Base-by-base conservation (phyloP, 2,113 vertebrate genomes). In the Xyrauchen texanus region DNA sequence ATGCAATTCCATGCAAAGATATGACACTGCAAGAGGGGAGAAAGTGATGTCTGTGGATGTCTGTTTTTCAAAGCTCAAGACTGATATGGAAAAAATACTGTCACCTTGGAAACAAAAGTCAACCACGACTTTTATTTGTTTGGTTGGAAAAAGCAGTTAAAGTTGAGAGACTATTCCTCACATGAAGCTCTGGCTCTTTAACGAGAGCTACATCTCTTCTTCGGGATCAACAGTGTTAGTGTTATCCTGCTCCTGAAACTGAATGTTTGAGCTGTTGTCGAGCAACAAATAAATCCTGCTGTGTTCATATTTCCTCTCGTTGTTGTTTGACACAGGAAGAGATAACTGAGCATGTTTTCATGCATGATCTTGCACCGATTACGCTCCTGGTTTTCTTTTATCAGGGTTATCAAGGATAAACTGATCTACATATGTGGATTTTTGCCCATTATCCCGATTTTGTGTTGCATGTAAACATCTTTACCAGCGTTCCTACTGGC, bases 1-100 rank as follows among this genome's bases (percentile, higher is more conserved):
- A 34, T 34, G 21, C 21, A 34, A 34, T 34, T 34, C 21, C 1
- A 34, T 34, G 15, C 63, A 69, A 57, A 67, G 13, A 69, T 68
- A 62, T 68, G 71, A 79, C 79, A 87, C 89, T 0, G 80, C 92
- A 82, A 92, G 93, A 86, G 92, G 84, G 88, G 93, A 83, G 21
- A 91, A 89, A 84, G 90, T 90, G 72, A 88, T 94, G 76, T 94
- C 93, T 6, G 92, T 83, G 81, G 85, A 83, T 84, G 55, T 4
- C 57, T 8, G 21, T 83, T 79, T 77, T 77, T 69, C 76, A 68
- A 34, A 46, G 55, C 46, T 45, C 16, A 53, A 76, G 75, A 65
- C 72, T 69, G 82, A 81, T 75, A 79, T 53, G 88, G 87, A 91
- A 92, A 87, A 88, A 91, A 80, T 88, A 89, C 68, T 55, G 87